Conservation (phyloP, 2,797 vertebrate species). For the Glossophaga mutica region DNA sequence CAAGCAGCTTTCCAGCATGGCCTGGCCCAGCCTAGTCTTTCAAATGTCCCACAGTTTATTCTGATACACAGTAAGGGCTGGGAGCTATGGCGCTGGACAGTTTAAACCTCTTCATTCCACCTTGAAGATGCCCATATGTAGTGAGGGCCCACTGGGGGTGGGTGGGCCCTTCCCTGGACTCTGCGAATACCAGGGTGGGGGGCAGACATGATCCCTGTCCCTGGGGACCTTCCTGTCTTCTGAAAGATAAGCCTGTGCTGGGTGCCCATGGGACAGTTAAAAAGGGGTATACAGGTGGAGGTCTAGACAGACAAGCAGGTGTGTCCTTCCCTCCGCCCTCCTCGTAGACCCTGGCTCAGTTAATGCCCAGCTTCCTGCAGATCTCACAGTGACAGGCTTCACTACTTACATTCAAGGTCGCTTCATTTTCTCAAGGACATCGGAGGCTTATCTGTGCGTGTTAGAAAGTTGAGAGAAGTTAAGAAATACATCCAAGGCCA, state of each 20-base stretch:
- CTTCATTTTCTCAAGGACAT: neutral
- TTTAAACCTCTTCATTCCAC: neutral
- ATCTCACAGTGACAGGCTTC: rapidly evolving
- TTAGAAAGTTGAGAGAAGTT: neutral
- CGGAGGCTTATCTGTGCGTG: neutral
- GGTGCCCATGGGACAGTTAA: rapidly evolving
- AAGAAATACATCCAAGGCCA: neutral
- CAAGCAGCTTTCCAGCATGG: neutral
- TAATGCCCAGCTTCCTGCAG: rapidly evolving
- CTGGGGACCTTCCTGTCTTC: neutral
- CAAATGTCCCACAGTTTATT: neutral
- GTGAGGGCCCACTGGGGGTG: neutral
- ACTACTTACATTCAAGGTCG: neutral
- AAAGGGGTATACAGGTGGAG: neutral
- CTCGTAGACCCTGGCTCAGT: neutral
- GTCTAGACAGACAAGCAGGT: rapidly evolving
- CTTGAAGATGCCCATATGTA: neutral
- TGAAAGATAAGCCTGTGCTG: neutral
- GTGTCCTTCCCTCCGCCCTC: neutral
- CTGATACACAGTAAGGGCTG: neutral
- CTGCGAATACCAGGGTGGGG: neutral
- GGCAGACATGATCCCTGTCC: neutral
- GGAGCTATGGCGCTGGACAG: neutral
- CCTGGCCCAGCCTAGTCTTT: neutral
- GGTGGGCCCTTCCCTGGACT: no score